phyloP scores from a whole-genome alignment of 1,140 invertebrate species.

The Stenopsyche tienmushanensis region DNA sequence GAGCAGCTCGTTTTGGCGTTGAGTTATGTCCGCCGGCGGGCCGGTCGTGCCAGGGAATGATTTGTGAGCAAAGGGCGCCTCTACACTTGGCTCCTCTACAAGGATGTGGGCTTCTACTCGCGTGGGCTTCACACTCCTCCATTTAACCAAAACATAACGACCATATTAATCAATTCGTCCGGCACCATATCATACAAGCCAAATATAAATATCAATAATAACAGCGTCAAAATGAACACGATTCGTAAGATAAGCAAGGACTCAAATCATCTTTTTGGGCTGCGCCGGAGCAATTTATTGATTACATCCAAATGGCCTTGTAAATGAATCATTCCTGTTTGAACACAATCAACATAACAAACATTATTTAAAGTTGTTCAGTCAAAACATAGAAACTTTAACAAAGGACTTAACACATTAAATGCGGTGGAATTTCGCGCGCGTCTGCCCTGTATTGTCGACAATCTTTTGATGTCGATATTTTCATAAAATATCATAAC shows the following conservation, averaged over 20 bases:
- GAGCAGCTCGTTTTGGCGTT: conserved; percentile 20
- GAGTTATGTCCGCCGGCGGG: conserved; percentile 6
- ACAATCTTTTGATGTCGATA: no score
- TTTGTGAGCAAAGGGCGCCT: conserved; percentile 18
- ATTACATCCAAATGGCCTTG: no score
- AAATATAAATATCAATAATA: conserved; percentile 27
- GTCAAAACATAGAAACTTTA: no score
- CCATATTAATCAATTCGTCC: conserved; percentile 28
- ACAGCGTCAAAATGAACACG: no score
- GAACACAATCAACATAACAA: background rate
- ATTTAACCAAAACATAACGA: conserved; percentile 13
- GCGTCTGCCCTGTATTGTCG: no score
- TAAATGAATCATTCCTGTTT: background rate
- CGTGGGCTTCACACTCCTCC: conserved; percentile 21
- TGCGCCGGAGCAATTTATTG: no score
- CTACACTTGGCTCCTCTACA: background rate
- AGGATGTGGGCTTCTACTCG: conserved; percentile 2
- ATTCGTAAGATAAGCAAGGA: no score
- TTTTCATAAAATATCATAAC: no score
- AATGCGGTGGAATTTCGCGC: no score
- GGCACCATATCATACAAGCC: conserved; percentile 8
- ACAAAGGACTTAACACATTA: no score
- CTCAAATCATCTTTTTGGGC: no score
- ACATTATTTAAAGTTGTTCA: background rate
- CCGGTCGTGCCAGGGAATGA: conserved; percentile 1